Base-by-base conservation (phyloP, 2,113 vertebrate species). In the Piliocolobus tephrosceles region DNA sequence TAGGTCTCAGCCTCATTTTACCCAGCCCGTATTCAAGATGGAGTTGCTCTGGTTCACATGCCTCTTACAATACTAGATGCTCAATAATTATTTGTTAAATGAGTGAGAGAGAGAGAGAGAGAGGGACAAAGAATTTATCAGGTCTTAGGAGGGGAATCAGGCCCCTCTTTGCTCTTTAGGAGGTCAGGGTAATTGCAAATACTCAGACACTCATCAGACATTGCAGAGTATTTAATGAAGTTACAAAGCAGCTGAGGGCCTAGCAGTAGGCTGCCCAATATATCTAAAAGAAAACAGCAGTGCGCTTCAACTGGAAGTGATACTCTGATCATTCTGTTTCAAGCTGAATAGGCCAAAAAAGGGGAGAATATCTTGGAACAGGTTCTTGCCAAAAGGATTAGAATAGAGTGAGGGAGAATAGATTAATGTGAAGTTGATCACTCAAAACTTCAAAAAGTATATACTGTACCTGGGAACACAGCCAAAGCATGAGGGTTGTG, bases 371-470 rank as follows among this genome's bases (percentile, higher is more conserved):
- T 40, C 27, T 81, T 91, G 64, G 80, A 87, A 93, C 80, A 88
- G 55, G 8, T 93, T 90, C 55, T 93, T 84, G 57, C 86, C 92
- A 97, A 90, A 96, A 38, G 17, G 47, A 97, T 94, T 95, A 91
- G 88, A 86, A 85, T 14, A 87, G 23, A 88, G 47, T 79, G 47
- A 57, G 18, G 61, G 61, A 93, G 87, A 72, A 94, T 88, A 97
- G 95, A 97, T 92, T 23, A 96, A 94, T 23, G 38, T 90, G 87
- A 95, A 95, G 70, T 32, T 47, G 47, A 97, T 97, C 83, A 72
- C 75, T 92, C 45, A 84, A 32, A 93, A 97, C 79, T 96, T 95
- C 91, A 95, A 80, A 93, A 93, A 83, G 57, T 78, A 88, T 50
- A 43, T 13, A 80, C 20, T 76, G 79, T 87, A 58, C 84, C 83